Conservation (phyloP, 2,888 invertebrate species). For the Entomobrya proxima region DNA sequence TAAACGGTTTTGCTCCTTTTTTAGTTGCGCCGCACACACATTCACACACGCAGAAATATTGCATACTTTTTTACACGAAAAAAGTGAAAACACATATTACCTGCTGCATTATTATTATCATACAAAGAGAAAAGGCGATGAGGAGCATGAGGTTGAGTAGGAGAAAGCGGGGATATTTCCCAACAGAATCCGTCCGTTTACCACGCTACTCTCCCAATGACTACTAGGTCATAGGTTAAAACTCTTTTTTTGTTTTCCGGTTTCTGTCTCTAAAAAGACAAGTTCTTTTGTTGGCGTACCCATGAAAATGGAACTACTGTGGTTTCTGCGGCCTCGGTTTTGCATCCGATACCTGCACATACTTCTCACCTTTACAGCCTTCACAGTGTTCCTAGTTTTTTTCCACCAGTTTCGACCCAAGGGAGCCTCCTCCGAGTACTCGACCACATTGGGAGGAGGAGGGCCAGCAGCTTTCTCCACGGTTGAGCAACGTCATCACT, state of each 20-base stretch:
- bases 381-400: conserved; percentile 48
- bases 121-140: background rate
- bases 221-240: background rate
- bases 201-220: background rate
- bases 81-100: background rate
- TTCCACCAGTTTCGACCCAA: conserved; percentile 51
- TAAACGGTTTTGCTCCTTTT: conserved; percentile 17
- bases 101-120: too few relatives aligned
- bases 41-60: background rate
- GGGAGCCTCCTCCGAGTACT: conserved; percentile 14
- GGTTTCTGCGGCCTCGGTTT: conserved; percentile 47
- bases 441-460: background rate
- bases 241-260: background rate
- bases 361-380: conserved; percentile 39
- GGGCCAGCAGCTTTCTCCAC: background rate
- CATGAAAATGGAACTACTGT: conserved; percentile 13
- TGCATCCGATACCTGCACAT: conserved; percentile 47
- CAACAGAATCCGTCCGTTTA: conserved; percentile 11
- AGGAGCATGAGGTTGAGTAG: background rate
- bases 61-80: background rate
- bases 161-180: background rate
- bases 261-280: background rate
- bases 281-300: background rate
- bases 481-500: background rate
- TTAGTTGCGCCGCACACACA: background rate